Conservation (phyloP, 1,140 invertebrate species). For the Saccostrea glomerata region DNA sequence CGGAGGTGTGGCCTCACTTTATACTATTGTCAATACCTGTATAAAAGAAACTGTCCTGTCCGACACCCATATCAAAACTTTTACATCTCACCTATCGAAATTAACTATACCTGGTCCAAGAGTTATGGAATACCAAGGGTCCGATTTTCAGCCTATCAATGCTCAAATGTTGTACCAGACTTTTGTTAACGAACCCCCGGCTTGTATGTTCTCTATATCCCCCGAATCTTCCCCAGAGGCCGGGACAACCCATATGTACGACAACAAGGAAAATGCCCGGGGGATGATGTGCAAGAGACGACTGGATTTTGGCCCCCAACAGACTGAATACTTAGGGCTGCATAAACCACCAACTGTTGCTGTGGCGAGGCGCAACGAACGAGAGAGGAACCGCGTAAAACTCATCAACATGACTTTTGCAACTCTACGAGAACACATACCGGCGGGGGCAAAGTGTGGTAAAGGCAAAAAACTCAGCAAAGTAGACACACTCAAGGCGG, state of each 20-base stretch:
- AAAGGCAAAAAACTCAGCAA: conserved; percentile 82
- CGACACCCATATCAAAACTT: conserved; percentile 54
- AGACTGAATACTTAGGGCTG: conserved; percentile 60
- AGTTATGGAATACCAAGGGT: conserved; percentile 43
- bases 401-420: conserved; percentile 87
- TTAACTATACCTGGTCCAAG: conserved; percentile 46
- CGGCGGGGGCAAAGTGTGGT: conserved; percentile 67
- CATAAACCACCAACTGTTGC: conserved; percentile 83
- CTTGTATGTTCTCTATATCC: conserved; percentile 60
- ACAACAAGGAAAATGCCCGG: conserved; percentile 61
- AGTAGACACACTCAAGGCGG: conserved; percentile 96
- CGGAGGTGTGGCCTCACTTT: conserved; percentile 56
- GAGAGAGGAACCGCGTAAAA: conserved; percentile 95
- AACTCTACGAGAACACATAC: conserved; percentile 73
- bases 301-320: conserved; percentile 71
- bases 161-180: conserved; percentile 55
- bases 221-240: conserved; percentile 49
- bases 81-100: conserved; percentile 45
- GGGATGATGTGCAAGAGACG: conserved; percentile 59
- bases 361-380: conserved; percentile 93
- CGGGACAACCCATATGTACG: conserved; percentile 54
- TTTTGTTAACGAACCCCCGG: conserved; percentile 58
- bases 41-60: conserved; percentile 46
- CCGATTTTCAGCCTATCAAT: conserved; percentile 50
- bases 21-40: conserved; percentile 48